Percentiles rank a stretch among this genome's conserved stretches.
Conservation (phyloP, 1,140 invertebrate species). For the Pollicipes pollicipes region DNA sequence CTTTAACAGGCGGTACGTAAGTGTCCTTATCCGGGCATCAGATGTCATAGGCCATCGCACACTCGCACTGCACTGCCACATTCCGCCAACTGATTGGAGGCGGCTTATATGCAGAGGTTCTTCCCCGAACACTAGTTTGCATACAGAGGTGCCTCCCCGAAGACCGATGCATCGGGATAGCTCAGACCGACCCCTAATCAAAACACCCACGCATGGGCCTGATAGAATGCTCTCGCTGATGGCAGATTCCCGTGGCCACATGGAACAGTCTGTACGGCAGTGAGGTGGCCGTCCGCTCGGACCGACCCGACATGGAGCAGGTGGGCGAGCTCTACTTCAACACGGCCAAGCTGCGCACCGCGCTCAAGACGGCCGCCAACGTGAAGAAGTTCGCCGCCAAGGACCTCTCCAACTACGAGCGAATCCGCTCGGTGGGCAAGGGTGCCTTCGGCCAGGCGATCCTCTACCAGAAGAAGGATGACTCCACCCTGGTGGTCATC, state of each 20-base stretch:
- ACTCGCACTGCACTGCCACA: no score
- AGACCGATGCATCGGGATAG: no score
- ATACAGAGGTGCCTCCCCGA: no score
- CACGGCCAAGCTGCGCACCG: conserved; percentile 25
- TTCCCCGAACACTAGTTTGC: no score
- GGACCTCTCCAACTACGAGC: conserved; percentile 31
- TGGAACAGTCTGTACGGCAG: conserved; percentile 23
- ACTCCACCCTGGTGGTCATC: conserved; percentile 47
- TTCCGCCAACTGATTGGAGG: no score
- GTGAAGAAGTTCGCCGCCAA: conserved; percentile 23
- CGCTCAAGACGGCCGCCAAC: conserved; percentile 16
- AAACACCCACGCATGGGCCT: no score
- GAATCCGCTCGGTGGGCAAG: conserved; percentile 41
- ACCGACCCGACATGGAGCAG: conserved; percentile 9
- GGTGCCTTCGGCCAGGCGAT: conserved; percentile 56
- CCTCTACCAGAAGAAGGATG: conserved; percentile 43
- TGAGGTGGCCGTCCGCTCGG: conserved; percentile 17
- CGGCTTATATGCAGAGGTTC: no score
- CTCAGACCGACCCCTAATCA: no score
- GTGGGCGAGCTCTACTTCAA: conserved; percentile 33
- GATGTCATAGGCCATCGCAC: no score
- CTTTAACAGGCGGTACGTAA: no score
- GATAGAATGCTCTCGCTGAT: no score
- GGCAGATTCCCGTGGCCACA: conserved; percentile 20
- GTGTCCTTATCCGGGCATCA: no score